Conservation (phyloP, 2,888 invertebrate genomes). For the Dryobotodes eremita region DNA sequence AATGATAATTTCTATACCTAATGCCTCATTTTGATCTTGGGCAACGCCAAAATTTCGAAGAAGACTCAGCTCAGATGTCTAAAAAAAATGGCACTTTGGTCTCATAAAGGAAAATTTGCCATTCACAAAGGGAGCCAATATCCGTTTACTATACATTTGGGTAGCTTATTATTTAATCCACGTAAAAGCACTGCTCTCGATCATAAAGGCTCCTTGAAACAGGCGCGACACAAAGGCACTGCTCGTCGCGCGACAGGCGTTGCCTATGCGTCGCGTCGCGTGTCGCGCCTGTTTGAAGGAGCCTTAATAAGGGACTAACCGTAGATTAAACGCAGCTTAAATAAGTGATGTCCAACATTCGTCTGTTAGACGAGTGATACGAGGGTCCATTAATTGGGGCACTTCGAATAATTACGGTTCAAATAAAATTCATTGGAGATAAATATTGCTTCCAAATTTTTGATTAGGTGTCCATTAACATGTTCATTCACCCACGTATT, state of each 20-base stretch:
- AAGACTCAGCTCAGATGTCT: no score
- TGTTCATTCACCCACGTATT: background rate
- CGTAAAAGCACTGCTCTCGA: slow-evolving; percentile 64
- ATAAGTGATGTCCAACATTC: slow-evolving; percentile 35
- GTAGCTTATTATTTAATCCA: slow-evolving; percentile 65
- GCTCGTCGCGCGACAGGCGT: no score
- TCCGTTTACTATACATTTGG: slow-evolving; percentile 45
- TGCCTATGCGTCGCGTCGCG: no score
- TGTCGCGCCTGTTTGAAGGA: no score
- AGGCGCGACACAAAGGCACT: no score
- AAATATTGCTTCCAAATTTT: background rate
- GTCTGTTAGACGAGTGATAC: slow-evolving; percentile 15
- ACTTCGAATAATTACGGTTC: slow-evolving; percentile 14
- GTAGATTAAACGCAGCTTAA: slow-evolving; percentile 56
- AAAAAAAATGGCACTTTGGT: slow-evolving; percentile 16
- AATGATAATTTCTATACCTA: background rate
- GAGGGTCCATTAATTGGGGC: slow-evolving; percentile 30
- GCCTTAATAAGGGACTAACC: slow-evolving; percentile 59
- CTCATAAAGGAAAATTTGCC: slow-evolving; percentile 31
- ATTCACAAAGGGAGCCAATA: slow-evolving; percentile 30
- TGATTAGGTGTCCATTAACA: slow-evolving; percentile 6
- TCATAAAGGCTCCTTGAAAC: no score
- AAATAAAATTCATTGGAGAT: slow-evolving; percentile 3
- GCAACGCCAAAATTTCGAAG: background rate
- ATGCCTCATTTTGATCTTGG: slow-evolving; percentile 9